Evolutionary conservation across 2,888 invertebrate species (phyloP).

Genomic region (Zootermopsis nevadensis): DNA sequence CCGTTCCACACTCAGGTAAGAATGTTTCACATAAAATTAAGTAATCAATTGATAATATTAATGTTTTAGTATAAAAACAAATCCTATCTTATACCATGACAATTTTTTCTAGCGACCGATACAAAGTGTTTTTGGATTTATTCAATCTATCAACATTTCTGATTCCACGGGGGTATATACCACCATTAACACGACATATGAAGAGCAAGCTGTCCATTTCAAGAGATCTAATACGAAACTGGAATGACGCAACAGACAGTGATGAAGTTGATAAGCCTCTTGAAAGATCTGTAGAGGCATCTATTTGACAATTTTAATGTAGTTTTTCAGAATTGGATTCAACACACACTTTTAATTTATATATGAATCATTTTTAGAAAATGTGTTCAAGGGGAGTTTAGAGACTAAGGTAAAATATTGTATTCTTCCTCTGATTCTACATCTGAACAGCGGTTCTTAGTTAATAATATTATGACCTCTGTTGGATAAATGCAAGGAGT

Average conservation of each 20-base stretch:
- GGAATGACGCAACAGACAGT: conserved; percentile 5
- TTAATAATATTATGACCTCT: too few relatives aligned
- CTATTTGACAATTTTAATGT: conserved; percentile 26
- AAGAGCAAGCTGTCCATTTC: conserved; percentile 71
- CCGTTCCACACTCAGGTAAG: conserved; percentile 92
- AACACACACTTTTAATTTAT: too few relatives aligned
- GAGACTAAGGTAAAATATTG: too few relatives aligned
- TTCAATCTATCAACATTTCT: conserved; percentile 98
- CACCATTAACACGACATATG: conserved; percentile 87
- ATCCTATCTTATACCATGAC: too few relatives aligned
- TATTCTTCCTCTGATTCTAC: too few relatives aligned
- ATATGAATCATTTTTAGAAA: too few relatives aligned
- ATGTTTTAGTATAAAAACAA: too few relatives aligned
- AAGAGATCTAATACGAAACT: conserved; percentile 25
- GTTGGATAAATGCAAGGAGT: too few relatives aligned
- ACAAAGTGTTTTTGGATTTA: conserved; percentile 97
- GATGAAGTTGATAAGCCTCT: conserved; percentile 7
- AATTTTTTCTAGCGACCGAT: conserved; percentile 84
- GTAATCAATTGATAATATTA: neutral
- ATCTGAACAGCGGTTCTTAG: too few relatives aligned
- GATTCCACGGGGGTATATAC: conserved; percentile 91
- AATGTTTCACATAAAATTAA: neutral
- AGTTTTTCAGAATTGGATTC: too few relatives aligned
- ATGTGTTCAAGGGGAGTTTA: too few relatives aligned
- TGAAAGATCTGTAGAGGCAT: conserved; percentile 39